phyloP scores from a whole-genome alignment of 2,888 invertebrate species.

The Pristionchus maxplancki region DNA sequence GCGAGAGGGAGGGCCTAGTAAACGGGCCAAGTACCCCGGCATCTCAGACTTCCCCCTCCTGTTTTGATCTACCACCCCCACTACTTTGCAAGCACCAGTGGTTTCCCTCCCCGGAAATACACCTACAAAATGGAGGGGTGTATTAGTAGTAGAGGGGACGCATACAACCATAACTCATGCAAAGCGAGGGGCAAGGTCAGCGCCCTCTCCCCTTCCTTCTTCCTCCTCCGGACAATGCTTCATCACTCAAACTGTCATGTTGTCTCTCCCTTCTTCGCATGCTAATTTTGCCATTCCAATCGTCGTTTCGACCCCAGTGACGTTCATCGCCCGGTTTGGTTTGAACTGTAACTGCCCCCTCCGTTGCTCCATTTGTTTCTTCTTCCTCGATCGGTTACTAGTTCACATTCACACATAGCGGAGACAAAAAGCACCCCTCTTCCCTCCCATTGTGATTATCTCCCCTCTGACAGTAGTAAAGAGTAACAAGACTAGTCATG shows the following conservation, averaged over 20 bases:
- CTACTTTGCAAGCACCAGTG: neutral
- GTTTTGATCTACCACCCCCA: neutral
- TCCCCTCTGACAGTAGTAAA: slow-evolving; percentile 9
- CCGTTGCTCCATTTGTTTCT: neutral
- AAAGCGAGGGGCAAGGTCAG: slow-evolving; percentile 18
- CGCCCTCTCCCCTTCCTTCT: neutral
- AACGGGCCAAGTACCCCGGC: neutral
- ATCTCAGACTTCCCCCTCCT: neutral
- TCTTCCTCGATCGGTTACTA: neutral
- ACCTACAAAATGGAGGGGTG: slow-evolving; percentile 17
- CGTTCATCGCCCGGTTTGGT: neutral
- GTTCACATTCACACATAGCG: slow-evolving; percentile 3
- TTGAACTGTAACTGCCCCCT: neutral
- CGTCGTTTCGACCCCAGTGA: neutral
- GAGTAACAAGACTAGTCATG: slow-evolving; percentile 9
- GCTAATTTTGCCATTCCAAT: neutral
- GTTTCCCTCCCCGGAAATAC: slow-evolving; percentile 2
- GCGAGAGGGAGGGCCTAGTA: slow-evolving; percentile 5
- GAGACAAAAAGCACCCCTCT: neutral
- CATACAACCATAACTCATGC: neutral
- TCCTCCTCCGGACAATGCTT: slow-evolving; percentile 18
- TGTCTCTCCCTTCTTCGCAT: neutral
- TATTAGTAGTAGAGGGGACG: neutral
- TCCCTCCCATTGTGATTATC: slow-evolving; percentile 29
- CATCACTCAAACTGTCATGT: slow-evolving; percentile 39